phyloP scores from a whole-genome alignment of 2,797 vertebrate genomes.

The Anguilla obscura region DNA sequence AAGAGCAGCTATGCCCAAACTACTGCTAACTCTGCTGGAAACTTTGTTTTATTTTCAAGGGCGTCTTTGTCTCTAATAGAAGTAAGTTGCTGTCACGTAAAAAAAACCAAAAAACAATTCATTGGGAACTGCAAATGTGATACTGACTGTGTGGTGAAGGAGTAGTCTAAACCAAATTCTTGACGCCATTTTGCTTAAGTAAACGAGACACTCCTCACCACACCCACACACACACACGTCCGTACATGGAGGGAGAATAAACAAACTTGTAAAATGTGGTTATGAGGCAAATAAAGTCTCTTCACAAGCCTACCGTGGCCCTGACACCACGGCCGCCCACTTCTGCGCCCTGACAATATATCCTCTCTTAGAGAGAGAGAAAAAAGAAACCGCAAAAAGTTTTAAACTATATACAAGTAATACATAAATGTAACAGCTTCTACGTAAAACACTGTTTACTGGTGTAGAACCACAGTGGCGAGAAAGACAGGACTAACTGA shows the following conservation, averaged over 20 bases:
- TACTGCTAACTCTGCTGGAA: not conserved
- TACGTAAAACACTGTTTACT: slow-evolving; percentile 54
- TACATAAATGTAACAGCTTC: slow-evolving; percentile 48
- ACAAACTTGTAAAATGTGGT: slow-evolving; percentile 13
- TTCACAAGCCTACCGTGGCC: not conserved
- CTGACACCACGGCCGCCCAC: slow-evolving; percentile 31
- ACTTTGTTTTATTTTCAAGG: not conserved
- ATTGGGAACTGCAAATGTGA: too few species aligned
- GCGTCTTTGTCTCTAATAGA: not conserved
- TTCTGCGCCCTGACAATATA: slow-evolving; percentile 50
- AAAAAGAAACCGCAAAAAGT: slow-evolving; percentile 31
- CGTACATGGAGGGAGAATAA: slow-evolving; percentile 13
- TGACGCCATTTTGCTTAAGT: too few species aligned
- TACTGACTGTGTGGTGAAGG: not conserved
- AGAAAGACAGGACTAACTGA: slow-evolving; percentile 25
- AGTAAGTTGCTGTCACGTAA: not conserved
- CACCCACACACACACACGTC: not conserved
- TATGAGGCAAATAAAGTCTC: not conserved
- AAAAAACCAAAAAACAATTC: too few species aligned
- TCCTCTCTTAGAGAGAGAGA: slow-evolving; percentile 45
- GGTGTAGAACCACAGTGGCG: slow-evolving; percentile 36
- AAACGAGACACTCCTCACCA: too few species aligned
- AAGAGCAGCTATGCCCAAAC: not conserved
- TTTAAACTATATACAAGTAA: slow-evolving; percentile 55
- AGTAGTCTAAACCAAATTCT: not conserved